Evolutionary conservation across 2,888 invertebrate species (phyloP).

Genomic region (Diaphora mendica): DNA sequence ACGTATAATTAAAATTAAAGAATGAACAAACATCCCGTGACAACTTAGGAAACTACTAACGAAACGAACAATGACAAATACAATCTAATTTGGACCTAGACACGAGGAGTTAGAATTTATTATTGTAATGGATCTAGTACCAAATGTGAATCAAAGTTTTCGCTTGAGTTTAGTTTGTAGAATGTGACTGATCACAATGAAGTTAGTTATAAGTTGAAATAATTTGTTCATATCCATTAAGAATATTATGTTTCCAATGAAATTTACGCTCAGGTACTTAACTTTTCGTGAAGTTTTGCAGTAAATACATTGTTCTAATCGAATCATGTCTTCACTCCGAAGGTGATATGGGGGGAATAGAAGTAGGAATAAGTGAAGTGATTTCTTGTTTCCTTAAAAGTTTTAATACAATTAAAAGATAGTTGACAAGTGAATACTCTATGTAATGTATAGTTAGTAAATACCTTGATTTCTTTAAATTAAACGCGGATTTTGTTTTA

Average conservation of each 20-base stretch:
- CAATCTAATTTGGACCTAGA: slow-evolving; percentile 5
- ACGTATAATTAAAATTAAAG: slow-evolving; percentile 3
- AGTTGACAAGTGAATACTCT: neutral
- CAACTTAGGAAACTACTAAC: neutral
- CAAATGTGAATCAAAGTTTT: slow-evolving; percentile 4
- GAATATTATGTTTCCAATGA: slow-evolving; percentile 19
- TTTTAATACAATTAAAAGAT: neutral
- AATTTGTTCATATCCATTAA: slow-evolving; percentile 28
- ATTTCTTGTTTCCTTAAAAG: neutral
- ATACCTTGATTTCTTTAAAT: neutral
- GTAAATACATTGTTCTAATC: neutral
- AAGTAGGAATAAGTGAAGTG: neutral
- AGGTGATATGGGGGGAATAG: neutral
- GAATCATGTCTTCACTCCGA: neutral
- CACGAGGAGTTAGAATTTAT: neutral
- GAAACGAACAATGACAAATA: neutral
- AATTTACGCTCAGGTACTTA: slow-evolving; percentile 15
- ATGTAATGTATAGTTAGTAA: neutral
- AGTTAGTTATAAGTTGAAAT: slow-evolving; percentile 18
- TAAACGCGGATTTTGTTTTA: no score
- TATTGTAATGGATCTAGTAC: neutral
- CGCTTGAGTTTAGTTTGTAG: slow-evolving; percentile 20
- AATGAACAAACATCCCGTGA: slow-evolving; percentile 1
- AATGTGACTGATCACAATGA: slow-evolving; percentile 27
- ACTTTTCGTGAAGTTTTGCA: slow-evolving; percentile 16